A percentile compares a stretch with the other conserved stretches of the same genome.
phyloP scores from a whole-genome alignment of 1,140 invertebrate genomes.

The Brachionus angularis region DNA sequence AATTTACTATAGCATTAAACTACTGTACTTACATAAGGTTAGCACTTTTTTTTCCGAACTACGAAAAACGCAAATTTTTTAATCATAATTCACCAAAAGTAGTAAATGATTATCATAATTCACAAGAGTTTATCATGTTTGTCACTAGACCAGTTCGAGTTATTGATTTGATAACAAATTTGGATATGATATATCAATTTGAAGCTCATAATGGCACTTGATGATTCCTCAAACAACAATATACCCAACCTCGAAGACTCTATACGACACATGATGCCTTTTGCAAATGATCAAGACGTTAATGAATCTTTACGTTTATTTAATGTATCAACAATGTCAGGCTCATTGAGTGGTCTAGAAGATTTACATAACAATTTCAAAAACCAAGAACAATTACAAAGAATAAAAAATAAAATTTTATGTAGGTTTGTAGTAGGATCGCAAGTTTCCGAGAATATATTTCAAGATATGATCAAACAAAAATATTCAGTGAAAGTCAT shows the following conservation, averaged over 20 bases:
- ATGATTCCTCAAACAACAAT: slow-evolving; percentile 71
- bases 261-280: slow-evolving; percentile 66
- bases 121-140: slow-evolving; percentile 81
- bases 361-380: slow-evolving; percentile 95
- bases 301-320: slow-evolving; percentile 97
- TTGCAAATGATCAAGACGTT: slow-evolving; percentile 84
- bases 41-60: slow-evolving; percentile 74
- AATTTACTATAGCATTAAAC: too few species aligned
- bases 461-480: slow-evolving; percentile 87
- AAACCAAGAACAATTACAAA: slow-evolving; percentile 79
- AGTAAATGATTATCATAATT: too few species aligned
- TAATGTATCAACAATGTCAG: slow-evolving; percentile 92
- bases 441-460: slow-evolving; percentile 89
- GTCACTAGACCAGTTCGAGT: slow-evolving; percentile 83
- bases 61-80: slow-evolving; percentile 73
- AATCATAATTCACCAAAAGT: slow-evolving; percentile 78
- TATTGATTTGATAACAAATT: slow-evolving; percentile 84
- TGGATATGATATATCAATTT: slow-evolving; percentile 84
- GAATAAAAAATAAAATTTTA: slow-evolving; percentile 92
- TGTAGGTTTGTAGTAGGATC: slow-evolving; percentile 88
- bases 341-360: slow-evolving; percentile 83
- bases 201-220: slow-evolving; percentile 73
- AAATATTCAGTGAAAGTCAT: slow-evolving; percentile 81
- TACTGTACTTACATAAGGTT: slow-evolving; percentile 78
- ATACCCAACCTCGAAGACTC: slow-evolving; percentile 66